Conservation (phyloP, 2,797 vertebrate genomes). For the Margarornis squamiger region DNA sequence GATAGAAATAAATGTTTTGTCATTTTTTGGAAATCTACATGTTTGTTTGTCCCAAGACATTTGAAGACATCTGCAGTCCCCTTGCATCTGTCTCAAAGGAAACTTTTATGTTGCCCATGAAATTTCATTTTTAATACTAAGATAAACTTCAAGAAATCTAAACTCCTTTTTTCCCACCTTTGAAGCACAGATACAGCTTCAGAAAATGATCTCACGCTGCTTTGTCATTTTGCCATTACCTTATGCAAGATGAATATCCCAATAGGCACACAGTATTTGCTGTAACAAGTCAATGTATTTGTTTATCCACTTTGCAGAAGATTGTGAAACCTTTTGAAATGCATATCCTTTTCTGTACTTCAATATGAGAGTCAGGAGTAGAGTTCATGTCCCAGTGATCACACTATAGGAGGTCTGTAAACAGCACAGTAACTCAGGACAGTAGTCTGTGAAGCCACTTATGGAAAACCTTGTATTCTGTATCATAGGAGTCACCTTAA, state of each 20-base stretch:
- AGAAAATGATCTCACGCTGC: neutral
- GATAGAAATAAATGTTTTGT: neutral
- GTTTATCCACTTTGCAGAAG: constrained; percentile 13
- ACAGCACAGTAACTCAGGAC: neutral
- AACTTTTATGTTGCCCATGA: neutral
- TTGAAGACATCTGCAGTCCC: neutral
- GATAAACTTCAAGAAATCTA: neutral
- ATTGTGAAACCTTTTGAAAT: constrained; percentile 10
- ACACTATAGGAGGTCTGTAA: neutral
- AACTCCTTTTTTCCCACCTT: neutral
- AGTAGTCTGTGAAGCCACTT: neutral
- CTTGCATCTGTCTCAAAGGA: neutral
- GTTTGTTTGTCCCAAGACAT: neutral
- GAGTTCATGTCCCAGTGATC: neutral
- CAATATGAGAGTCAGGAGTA: neutral
- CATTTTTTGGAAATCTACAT: neutral
- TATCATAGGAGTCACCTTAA: neutral
- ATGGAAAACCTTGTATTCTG: neutral
- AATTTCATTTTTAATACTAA: neutral
- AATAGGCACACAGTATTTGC: neutral
- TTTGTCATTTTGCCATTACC: constrained; percentile 17
- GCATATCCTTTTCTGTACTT: neutral
- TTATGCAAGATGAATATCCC: neutral
- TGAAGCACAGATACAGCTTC: neutral
- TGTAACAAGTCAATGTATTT: neutral